These are phyloP conservation scores for Enteromius fasciolatus DNA, from an alignment of 2,797 vertebrate genomes.

Conservation along the genomic window DNA sequence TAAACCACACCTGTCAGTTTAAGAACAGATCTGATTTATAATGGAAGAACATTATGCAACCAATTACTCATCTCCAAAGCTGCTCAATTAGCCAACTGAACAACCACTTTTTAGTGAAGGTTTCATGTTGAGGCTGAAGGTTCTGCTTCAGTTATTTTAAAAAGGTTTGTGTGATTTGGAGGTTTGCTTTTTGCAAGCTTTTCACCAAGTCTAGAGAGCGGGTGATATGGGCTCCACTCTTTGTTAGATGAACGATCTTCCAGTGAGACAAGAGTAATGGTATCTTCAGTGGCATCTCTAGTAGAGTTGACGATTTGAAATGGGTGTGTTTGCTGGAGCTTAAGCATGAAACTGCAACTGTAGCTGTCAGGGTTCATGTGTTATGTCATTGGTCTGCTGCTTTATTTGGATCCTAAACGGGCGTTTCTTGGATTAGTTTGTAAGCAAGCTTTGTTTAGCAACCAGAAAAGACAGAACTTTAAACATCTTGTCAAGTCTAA, in stretches of 20 bases:
- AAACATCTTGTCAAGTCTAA: not conserved
- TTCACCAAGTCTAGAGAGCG: not conserved
- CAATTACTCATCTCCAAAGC: not conserved
- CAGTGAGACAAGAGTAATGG: not conserved
- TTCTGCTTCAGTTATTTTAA: not conserved
- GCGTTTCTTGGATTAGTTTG: not conserved
- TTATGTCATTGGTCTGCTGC: not conserved
- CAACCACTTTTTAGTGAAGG: not conserved
- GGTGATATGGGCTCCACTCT: not conserved
- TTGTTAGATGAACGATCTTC: not conserved
- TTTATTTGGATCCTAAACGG: not conserved
- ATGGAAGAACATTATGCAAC: not conserved
- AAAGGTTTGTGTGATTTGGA: not conserved
- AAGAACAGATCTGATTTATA: not conserved
- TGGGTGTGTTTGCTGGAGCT: constrained; percentile 32
- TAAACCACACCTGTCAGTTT: constrained; percentile 18
- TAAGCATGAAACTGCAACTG: constrained; percentile 42
- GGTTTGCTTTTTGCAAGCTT: not conserved
- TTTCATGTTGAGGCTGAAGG: not conserved
- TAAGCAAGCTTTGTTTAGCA: not conserved
- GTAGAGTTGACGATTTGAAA: not conserved
- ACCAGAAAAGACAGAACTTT: not conserved
- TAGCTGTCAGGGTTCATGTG: constrained; percentile 59
- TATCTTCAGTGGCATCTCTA: not conserved
- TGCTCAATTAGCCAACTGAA: not conserved